Conservation (phyloP, 1,140 invertebrate genomes). For the Rhagoletis zephyria region DNA sequence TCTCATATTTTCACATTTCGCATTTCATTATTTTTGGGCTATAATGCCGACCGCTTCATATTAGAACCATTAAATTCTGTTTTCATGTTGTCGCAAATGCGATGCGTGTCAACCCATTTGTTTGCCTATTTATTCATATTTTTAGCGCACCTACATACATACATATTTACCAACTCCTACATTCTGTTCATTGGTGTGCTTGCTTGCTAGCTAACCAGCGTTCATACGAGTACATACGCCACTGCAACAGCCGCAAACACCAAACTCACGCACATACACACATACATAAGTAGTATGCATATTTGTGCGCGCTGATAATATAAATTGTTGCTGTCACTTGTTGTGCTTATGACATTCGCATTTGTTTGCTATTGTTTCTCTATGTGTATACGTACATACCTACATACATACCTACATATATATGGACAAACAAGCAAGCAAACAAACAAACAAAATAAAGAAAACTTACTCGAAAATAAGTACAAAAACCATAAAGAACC, state of each 20-base stretch:
- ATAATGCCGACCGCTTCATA: neutral
- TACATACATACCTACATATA: no score
- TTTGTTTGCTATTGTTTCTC: neutral
- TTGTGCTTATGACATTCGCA: conserved; percentile 25
- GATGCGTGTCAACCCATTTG: conserved; percentile 34
- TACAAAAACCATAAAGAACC: neutral
- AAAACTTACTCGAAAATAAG: neutral
- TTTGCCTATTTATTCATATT: conserved; percentile 32
- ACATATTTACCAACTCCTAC: neutral
- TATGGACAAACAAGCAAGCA: no score
- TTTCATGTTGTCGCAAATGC: neutral
- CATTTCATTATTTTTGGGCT: neutral
- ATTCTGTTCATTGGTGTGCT: neutral
- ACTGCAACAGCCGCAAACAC: neutral
- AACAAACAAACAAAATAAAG: neutral
- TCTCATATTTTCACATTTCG: neutral
- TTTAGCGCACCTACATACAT: neutral
- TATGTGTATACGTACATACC: neutral
- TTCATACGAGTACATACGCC: neutral
- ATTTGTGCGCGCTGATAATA: neutral
- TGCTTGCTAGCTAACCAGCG: neutral
- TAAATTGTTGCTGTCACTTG: conserved; percentile 29
- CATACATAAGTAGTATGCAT: neutral
- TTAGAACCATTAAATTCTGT: neutral
- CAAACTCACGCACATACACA: neutral